phyloP scores from a whole-genome alignment of 2,113 vertebrate genomes.

The Mungos mungo region DNA sequence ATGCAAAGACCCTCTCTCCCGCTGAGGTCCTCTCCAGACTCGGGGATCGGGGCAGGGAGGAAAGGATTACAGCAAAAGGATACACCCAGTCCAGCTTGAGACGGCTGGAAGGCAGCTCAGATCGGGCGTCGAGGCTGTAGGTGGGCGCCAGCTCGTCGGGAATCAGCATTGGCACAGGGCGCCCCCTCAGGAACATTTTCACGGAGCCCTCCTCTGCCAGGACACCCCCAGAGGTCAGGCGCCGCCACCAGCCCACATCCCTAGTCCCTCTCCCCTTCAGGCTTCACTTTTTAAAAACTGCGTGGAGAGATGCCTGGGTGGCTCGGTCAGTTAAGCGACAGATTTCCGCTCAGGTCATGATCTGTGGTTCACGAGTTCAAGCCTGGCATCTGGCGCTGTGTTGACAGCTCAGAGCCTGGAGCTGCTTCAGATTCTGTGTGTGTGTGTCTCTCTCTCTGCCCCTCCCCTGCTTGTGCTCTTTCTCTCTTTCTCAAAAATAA shows the following conservation, averaged over 20 bases:
- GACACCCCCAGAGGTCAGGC: constrained; percentile 29
- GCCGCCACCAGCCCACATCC: background rate
- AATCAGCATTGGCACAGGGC: constrained; percentile 92
- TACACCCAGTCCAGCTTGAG: constrained; percentile 96
- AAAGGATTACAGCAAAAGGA: constrained; percentile 82
- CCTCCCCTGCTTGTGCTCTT: too few species aligned
- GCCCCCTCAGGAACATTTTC: constrained; percentile 94
- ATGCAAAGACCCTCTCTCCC: background rate
- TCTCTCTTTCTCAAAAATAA: too few species aligned
- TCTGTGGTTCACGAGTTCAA: too few species aligned
- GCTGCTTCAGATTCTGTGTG: too few species aligned
- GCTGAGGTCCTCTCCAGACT: background rate
- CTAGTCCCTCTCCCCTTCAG: background rate
- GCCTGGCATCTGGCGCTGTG: too few species aligned
- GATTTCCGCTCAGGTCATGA: too few species aligned
- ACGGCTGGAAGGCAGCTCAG: constrained; percentile 86
- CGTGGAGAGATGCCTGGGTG: too few species aligned
- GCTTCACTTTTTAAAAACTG: background rate
- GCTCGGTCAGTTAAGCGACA: too few species aligned
- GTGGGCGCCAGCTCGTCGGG: constrained; percentile 86
- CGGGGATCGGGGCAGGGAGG: rapidly evolving
- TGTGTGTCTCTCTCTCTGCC: too few species aligned
- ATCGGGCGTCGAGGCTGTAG: constrained; percentile 90
- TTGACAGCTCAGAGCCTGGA: too few species aligned
- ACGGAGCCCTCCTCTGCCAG: constrained; percentile 91